Percentiles rank a stretch among this genome's conserved stretches.
Evolutionary conservation across 2,797 vertebrate species (phyloP).

Genomic region (Micropoecilia bifurca): DNA sequence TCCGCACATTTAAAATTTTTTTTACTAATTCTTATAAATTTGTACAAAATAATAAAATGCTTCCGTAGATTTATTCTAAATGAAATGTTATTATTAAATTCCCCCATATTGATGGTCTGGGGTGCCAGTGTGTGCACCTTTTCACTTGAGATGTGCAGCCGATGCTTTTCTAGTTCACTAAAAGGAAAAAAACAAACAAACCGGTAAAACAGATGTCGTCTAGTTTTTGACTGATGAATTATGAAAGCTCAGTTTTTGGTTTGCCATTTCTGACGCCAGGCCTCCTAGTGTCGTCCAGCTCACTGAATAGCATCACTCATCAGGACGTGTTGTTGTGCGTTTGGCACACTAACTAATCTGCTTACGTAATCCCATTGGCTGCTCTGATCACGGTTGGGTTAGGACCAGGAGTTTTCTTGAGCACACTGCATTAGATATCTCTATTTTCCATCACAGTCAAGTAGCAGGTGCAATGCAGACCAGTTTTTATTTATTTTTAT

Average conservation of each 20-base stretch:
- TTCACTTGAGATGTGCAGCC: background rate
- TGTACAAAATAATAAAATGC: background rate
- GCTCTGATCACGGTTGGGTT: constrained; percentile 16
- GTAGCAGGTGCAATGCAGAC: background rate
- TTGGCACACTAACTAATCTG: constrained; percentile 56
- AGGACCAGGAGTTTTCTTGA: constrained; percentile 5
- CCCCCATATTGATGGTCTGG: background rate
- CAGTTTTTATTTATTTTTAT: background rate
- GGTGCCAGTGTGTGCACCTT: background rate
- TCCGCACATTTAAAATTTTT: background rate
- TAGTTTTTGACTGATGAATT: constrained; percentile 23
- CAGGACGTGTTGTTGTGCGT: constrained; percentile 57
- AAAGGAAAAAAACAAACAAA: background rate
- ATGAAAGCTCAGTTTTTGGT: constrained; percentile 42
- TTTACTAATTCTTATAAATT: background rate
- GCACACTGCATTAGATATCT: background rate
- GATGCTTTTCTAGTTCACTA: background rate
- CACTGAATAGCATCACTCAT: constrained; percentile 48
- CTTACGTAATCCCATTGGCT: constrained; percentile 57
- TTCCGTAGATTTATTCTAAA: background rate
- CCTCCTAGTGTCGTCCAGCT: constrained; percentile 47
- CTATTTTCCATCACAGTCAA: background rate
- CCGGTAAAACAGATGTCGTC: background rate
- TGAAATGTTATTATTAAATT: background rate
- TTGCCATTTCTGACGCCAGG: constrained; percentile 26